These are phyloP conservation scores for Triops cancriformis DNA, from an alignment of 1,140 invertebrate genomes.

Conservation along the genomic window DNA sequence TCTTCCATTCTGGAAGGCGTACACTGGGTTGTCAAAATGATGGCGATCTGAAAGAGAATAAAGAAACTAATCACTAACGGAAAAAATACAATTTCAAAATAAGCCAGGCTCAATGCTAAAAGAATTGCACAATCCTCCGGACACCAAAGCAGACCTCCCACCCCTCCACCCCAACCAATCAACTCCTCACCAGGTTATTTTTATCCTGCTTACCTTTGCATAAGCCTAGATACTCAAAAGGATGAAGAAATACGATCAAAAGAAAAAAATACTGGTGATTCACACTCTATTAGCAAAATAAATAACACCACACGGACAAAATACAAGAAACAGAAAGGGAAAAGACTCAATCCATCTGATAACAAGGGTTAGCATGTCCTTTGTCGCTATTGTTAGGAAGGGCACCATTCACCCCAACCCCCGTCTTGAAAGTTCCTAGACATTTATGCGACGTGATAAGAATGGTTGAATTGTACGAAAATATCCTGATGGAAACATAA, in stretches of 20 bases:
- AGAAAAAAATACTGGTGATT: too few relatives aligned
- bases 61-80: conserved; percentile 17
- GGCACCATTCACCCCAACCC: not conserved
- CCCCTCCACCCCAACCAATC: too few relatives aligned
- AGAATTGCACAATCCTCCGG: not conserved
- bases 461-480: not conserved
- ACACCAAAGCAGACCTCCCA: not conserved
- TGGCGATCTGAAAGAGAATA: conserved; percentile 55
- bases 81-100: not conserved
- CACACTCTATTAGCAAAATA: too few relatives aligned
- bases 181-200: too few relatives aligned
- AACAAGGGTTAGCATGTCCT: not conserved
- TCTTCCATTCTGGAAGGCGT: conserved; percentile 55
- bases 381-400: not conserved
- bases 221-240: not conserved
- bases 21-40: conserved; percentile 88
- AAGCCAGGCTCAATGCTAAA: not conserved
- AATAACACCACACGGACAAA: not conserved
- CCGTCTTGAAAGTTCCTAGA: not conserved
- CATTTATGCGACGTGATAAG: not conserved
- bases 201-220: not conserved
- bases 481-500: not conserved
- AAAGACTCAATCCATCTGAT: not conserved
- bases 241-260: too few relatives aligned
- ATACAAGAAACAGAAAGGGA: not conserved